phyloP scores from a whole-genome alignment of 1,140 invertebrate species.

The Potamilus streckersoni region DNA sequence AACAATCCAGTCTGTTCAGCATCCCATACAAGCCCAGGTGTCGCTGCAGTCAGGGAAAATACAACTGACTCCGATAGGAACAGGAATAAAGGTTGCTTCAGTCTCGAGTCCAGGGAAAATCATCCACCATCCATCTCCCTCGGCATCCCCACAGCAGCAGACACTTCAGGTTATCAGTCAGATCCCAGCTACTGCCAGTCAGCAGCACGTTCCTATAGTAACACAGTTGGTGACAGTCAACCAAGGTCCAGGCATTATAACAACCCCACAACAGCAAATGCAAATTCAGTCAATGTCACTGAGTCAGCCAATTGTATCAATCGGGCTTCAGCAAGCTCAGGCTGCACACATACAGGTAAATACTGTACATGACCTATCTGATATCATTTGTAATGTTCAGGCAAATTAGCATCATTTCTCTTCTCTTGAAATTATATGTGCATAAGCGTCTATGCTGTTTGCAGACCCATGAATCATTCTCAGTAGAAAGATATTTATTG shows the following conservation, averaged over 20 bases:
- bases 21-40: slow-evolving; percentile 28
- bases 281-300: slow-evolving; percentile 23
- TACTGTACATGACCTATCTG: not conserved
- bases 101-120: slow-evolving; percentile 36
- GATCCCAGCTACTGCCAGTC: slow-evolving; percentile 27
- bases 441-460: no score
- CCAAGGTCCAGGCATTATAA: slow-evolving; percentile 36
- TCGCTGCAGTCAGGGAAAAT: slow-evolving; percentile 43
- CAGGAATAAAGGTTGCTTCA: slow-evolving; percentile 33
- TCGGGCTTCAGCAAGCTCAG: slow-evolving; percentile 4
- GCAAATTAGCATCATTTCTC: no score
- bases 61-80: slow-evolving; percentile 27
- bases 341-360: slow-evolving; percentile 24
- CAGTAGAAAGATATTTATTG: no score
- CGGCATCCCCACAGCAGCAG: slow-evolving; percentile 35
- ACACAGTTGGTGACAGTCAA: slow-evolving; percentile 52
- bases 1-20: slow-evolving; percentile 20
- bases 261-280: slow-evolving; percentile 25
- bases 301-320: slow-evolving; percentile 24
- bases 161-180: slow-evolving; percentile 38
- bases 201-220: slow-evolving; percentile 37
- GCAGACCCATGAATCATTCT: no score
- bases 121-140: slow-evolving; percentile 28
- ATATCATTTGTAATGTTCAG: no score
- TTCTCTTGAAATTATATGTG: no score